Evolutionary conservation across 1,140 invertebrate species (phyloP), one percentile per base, ranked within the genome.

Genomic region (Scaptodrosophila lebanonensis): DNA sequence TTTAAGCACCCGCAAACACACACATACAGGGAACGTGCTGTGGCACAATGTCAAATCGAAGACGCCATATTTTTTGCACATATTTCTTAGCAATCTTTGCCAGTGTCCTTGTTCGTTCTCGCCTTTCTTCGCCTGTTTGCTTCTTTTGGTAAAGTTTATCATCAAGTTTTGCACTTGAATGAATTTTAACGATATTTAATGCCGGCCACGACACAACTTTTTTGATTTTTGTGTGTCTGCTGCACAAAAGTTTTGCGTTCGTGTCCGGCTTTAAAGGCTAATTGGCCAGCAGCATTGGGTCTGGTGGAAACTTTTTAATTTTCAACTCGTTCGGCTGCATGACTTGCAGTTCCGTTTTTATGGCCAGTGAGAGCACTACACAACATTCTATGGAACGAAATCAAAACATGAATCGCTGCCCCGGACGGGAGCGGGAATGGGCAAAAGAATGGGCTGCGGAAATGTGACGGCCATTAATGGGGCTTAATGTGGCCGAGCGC

Each of bases 151-250:
- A 49, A 64, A 53, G 64, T 77, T 79, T 77, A 77, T 77, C 72
- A 54, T 57, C 54, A 79, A 65, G 64, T 66, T 61, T 79, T 59
- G 73, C 73, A 73, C 68, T 79, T 73, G 73, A 77, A 53, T 77
- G 73, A 68, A 43, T 65, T 51, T 65, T 50, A 79, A 77, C 51
- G 44, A 57, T 72, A 79, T 73, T 65, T 58, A 77, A 72, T 54
- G 57, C 48, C 40, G 15, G 9, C 47, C 36, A 25, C 29, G 53
- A 16, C 3, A 16, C 18, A 20, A 47, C 51, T 42, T 18, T 42
- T 29, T 40, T 27, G 18, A 17, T 9, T 13, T 11, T 5, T n/a
- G 13, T 29, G 3, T 1, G 6, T 8, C 12, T 6, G n/a, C 1
- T 38, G 18, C 17, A 22, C 27, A 8, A 17, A 16, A 6, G 13